Evolutionary conservation across 2,113 vertebrate genomes (phyloP).

Genomic region (Siphamia tubifer): DNA sequence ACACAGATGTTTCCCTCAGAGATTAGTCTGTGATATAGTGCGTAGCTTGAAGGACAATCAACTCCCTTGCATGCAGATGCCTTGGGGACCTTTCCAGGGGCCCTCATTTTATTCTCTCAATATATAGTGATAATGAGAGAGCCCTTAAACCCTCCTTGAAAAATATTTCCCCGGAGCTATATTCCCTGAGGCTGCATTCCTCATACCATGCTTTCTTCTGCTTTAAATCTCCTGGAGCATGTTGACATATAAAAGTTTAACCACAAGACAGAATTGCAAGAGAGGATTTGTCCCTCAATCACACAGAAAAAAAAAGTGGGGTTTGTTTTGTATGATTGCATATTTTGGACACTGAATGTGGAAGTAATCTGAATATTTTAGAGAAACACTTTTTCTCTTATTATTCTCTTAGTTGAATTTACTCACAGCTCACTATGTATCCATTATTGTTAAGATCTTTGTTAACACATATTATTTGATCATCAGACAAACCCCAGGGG

Average conservation of each 20-base stretch:
- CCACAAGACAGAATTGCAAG: background rate
- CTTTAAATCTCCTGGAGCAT: constrained; percentile 3
- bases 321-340: background rate
- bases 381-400: background rate
- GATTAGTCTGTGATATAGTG: constrained; percentile 60
- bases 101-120: constrained; percentile 49
- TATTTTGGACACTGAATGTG: background rate
- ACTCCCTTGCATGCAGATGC: constrained; percentile 40
- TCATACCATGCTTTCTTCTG: background rate
- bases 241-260: constrained; percentile 1
- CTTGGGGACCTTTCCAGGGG: constrained; percentile 47
- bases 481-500: constrained; percentile 37
- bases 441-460: constrained; percentile 1
- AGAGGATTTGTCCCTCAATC: background rate
- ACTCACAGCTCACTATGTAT: constrained; percentile 10
- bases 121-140: constrained; percentile 60
- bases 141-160: constrained; percentile 34
- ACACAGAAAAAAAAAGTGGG: background rate
- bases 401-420: too few species aligned
- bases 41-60: constrained; percentile 45
- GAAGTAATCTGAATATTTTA: constrained; percentile 2
- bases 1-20: constrained; percentile 71
- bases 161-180: constrained; percentile 10
- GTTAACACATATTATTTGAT: constrained; percentile 37
- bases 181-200: constrained; percentile 19